These are phyloP conservation scores for Saguinus imperator DNA, from an alignment of 2,113 vertebrate species.

Conservation along the genomic window DNA sequence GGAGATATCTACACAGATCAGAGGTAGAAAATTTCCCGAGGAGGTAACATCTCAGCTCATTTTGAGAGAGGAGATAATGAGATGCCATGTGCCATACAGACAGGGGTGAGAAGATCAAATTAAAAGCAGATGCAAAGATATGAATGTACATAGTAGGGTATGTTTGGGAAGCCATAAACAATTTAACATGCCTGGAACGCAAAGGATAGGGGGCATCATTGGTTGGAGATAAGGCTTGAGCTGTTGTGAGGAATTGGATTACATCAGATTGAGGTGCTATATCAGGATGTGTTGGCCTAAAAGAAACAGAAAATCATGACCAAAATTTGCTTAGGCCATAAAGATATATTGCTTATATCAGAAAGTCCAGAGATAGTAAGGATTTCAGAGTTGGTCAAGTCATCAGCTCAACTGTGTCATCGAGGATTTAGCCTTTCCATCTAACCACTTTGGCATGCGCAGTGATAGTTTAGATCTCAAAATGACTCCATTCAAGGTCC, in stretches of 20 bases:
- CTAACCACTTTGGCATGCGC: background rate
- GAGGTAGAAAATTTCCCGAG: background rate
- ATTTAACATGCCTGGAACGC: background rate
- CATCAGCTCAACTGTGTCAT: background rate
- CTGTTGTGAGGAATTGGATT: too few species aligned
- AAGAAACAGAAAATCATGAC: background rate
- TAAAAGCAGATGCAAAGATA: background rate
- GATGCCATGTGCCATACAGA: background rate
- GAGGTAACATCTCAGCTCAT: background rate
- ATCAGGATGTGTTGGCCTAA: background rate
- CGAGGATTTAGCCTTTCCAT: background rate
- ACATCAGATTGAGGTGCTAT: background rate
- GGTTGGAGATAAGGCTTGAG: background rate
- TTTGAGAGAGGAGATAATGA: background rate
- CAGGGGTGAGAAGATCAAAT: background rate
- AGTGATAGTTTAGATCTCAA: background rate
- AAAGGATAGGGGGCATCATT: rapidly evolving
- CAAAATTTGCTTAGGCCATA: background rate
- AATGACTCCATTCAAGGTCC: background rate
- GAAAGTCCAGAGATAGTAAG: background rate
- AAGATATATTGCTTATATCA: background rate
- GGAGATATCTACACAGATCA: background rate
- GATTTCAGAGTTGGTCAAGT: background rate
- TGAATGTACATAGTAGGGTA: too few species aligned
- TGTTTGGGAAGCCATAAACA: background rate